Evolutionary conservation across 2,888 invertebrate species (phyloP), one percentile per base, ranked within the genome.

Genomic region (Sisyra nigra): DNA sequence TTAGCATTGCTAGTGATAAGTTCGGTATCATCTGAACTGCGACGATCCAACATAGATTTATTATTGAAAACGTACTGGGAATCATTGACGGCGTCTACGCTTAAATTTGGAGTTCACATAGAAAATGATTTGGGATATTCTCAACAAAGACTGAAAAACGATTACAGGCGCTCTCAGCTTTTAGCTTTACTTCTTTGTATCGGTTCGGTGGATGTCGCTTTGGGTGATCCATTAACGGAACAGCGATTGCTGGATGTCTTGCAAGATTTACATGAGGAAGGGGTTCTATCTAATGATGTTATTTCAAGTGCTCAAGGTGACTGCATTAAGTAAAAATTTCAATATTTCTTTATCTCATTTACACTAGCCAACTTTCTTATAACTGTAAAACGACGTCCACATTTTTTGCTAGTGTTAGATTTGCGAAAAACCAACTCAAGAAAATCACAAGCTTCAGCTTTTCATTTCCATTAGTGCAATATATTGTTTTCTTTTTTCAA

Each of bases 191-290:
- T 85, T 41, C 62, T 85, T 3, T 84, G 84, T 54, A 81, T 85
- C 46, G 85, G 85, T 15, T 83, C 83, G 31, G 80, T 85, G 5
- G 85, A 85, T 56, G 76, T 85, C 40, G 85, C 84, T 4, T 62
- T 85, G 13, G 83, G 83, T 2, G 79, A 83, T 56, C 74, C 79
- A 1, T 68, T 76, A 43, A 83, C 84, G 19, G 85, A 85, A 57
- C 74, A 76, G 51, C 71, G 85, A 41, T 66, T 85, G 39, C 66
- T 84, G 48, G 81, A 81, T 55, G 75, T 83, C 1, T 71, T 85
- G 29, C 70, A 76, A 47, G 85, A 85, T 58, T 69, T 84, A 30
- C 69, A 81, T 57, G 69, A 68, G 11, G 79, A 81, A 45, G 82
- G 81, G 10, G 70, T 84, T 44, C 68, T 83, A 34, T 54, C 51